Base-by-base conservation (phyloP, 2,888 invertebrate genomes). In the Coenonympha glycerion region DNA sequence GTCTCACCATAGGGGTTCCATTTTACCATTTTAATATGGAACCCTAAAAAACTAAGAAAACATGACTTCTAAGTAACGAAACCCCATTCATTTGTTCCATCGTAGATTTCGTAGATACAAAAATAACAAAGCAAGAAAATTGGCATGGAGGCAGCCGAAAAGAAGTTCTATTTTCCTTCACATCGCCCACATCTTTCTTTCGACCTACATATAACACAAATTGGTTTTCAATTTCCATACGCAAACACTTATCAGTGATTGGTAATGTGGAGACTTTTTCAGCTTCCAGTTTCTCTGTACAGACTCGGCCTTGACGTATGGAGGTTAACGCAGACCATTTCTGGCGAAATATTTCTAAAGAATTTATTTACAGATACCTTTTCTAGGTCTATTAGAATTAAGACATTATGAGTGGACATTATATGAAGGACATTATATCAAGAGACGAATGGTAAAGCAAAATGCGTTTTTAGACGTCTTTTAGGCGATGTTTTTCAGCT, bases 121-220 rank as follows among this genome's bases (percentile, higher is more conserved):
- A 19, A 31, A 44, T 22, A 44, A 31, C 26, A 46, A 28, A 24
- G 39, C 28, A 26, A 18, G 39, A 34, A 46, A 33, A 49, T 33
- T 24, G 19, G 22, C 18, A 40, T 9, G 41, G 31, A 33, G n/a
- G 28, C 26, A n/a, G 18, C 18, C 18, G 19, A 30, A 41, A 41
- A 46, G 21, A 30, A 53, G n/a, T 30, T 36, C 30, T 18, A 30
- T 49, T 49, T 28, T 16, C 18, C 26, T 16, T 36, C 31, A 31
- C 39, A 46, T 26, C 31, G 22, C 19, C 45, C 41, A 40, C 22
- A 36, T 36, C 21, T 9, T 30, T 34, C 19, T 34, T 42, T n/a
- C 42, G 55, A 52, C 55, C 55, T 42, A 55, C 36, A 55, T 53
- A 53, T 47, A 53, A 30, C 42, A 36, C 45, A 41, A 47, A 46